Percentiles rank a stretch among this genome's conserved stretches.
Evolutionary conservation across 2,113 vertebrate species (phyloP).

Genomic region (Rhipidura dahli): DNA sequence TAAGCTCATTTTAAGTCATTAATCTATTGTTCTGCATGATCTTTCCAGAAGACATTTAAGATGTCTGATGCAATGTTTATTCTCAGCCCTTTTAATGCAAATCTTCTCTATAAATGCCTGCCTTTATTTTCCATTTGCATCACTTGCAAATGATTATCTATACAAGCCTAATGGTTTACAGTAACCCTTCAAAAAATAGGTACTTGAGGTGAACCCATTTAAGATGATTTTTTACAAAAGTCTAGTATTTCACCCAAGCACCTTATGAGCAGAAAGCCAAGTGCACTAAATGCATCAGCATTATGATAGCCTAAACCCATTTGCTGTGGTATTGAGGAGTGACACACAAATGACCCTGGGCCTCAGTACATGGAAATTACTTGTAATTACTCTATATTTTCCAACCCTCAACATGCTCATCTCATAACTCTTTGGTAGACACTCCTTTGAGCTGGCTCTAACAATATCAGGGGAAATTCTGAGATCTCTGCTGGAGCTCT

Average conservation of each 20-base stretch:
- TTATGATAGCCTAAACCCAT: slow-evolving; percentile 14
- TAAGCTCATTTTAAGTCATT: slow-evolving; percentile 43
- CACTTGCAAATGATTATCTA: not conserved
- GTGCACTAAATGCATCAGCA: not conserved
- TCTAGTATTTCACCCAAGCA: not conserved
- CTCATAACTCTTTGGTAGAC: slow-evolving; percentile 10
- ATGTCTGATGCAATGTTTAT: slow-evolving; percentile 43
- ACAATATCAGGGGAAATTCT: slow-evolving; percentile 10
- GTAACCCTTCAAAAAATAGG: slow-evolving; percentile 15
- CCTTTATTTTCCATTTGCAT: slow-evolving; percentile 35
- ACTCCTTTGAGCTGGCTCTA: not conserved
- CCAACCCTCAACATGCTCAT: not conserved
- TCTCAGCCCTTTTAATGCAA: slow-evolving; percentile 9
- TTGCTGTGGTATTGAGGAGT: slow-evolving; percentile 47
- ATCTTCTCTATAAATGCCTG: not conserved
- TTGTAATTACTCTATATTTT: slow-evolving; percentile 60
- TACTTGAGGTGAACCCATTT: not conserved
- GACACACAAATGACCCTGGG: slow-evolving; percentile 6
- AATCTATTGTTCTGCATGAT: slow-evolving; percentile 38
- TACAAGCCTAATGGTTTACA: slow-evolving; percentile 40
- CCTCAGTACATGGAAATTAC: slow-evolving; percentile 48
- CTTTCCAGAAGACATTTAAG: slow-evolving; percentile 41
- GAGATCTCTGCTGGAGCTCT: slow-evolving; percentile 32
- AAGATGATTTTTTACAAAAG: slow-evolving; percentile 1
- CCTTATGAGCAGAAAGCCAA: slow-evolving; percentile 10